phyloP scores from a whole-genome alignment of 2,113 vertebrate species.

The Pluvialis apricaria region DNA sequence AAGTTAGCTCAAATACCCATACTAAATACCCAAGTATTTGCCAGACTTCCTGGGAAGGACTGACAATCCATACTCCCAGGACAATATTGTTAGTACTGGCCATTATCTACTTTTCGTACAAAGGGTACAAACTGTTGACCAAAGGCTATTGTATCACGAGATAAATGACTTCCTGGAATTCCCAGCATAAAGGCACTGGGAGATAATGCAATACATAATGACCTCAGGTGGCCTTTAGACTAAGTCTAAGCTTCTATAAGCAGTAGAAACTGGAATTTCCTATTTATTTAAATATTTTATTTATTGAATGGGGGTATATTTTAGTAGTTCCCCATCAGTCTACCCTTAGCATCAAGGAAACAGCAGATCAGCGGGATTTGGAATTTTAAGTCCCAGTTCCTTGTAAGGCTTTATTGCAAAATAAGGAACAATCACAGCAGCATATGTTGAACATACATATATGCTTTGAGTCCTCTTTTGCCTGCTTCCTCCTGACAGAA shows the following conservation, averaged over 20 bases:
- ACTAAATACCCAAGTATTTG: not conserved
- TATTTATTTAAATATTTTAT: no score
- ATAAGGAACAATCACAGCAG: not conserved
- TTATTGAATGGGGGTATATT: not conserved
- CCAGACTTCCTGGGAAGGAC: not conserved
- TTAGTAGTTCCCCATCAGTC: not conserved
- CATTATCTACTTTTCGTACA: not conserved
- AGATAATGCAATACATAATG: not conserved
- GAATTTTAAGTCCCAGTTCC: not conserved
- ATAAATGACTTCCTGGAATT: slow-evolving; percentile 42
- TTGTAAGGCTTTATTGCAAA: not conserved
- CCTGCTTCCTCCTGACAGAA: not conserved
- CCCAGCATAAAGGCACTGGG: not conserved
- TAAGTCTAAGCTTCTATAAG: not conserved
- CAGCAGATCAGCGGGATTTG: not conserved
- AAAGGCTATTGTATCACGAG: slow-evolving; percentile 9
- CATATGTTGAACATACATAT: not conserved
- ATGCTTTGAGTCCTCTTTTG: not conserved
- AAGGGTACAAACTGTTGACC: slow-evolving; percentile 14
- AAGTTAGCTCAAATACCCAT: not conserved
- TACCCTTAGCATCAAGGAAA: not conserved
- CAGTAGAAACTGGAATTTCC: not conserved
- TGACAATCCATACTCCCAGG: not conserved
- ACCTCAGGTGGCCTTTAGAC: not conserved
- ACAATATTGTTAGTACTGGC: not conserved